Percentiles rank a stretch among this genome's conserved stretches.
These are phyloP conservation scores for Neoaliturus tenellus DNA, from an alignment of 2,888 invertebrate species.

Conservation along the genomic window DNA sequence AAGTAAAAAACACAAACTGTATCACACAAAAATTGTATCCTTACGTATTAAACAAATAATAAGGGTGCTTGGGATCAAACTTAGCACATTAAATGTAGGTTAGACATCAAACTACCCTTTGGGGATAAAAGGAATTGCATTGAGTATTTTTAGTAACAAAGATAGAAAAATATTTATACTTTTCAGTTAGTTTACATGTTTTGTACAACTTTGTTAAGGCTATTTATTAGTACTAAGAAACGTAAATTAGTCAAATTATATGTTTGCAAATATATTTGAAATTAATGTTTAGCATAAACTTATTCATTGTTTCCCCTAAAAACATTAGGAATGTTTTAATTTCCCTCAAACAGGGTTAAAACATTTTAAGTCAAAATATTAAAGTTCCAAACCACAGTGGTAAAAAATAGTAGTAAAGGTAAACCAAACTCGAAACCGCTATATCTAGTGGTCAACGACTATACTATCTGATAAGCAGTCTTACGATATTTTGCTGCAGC, in stretches of 20 bases:
- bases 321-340: constrained; percentile 1
- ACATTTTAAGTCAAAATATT: background rate
- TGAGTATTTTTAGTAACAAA: constrained; percentile 16
- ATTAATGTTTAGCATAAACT: too few species aligned
- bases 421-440: background rate
- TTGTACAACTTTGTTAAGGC: background rate
- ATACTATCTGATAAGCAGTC: constrained; percentile 24
- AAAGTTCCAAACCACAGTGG: background rate
- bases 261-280: too few species aligned
- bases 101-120: background rate
- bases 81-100: background rate
- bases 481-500: constrained; percentile 43
- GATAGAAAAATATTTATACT: background rate
- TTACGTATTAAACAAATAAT: background rate
- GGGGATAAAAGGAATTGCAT: background rate
- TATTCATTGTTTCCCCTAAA: too few species aligned
- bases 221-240: too few species aligned
- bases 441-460: constrained; percentile 4
- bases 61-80: background rate
- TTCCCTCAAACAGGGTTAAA: background rate
- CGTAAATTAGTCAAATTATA: too few species aligned
- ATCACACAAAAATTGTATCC: background rate
- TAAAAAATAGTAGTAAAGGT: background rate
- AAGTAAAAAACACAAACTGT: constrained; percentile 1
- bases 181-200: background rate